Percentiles rank a stretch among this genome's conserved stretches.
These are phyloP conservation scores for Eilema caniola DNA, from an alignment of 2,888 invertebrate species.

Conservation along the genomic window DNA sequence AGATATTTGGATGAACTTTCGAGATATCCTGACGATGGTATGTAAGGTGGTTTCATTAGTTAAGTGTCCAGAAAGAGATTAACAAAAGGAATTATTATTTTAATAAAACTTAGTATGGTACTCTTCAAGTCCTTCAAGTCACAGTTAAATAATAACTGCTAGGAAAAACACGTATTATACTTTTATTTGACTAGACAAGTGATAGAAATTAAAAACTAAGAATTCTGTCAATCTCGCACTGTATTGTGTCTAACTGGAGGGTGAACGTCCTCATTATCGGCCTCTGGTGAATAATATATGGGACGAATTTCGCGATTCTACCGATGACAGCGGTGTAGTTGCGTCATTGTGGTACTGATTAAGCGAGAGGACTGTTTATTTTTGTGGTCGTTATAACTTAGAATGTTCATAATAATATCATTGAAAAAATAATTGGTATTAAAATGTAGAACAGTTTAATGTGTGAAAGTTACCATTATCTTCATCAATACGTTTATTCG, in stretches of 20 bases:
- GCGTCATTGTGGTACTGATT: constrained; percentile 52
- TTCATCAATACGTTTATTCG: background rate
- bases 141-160: background rate
- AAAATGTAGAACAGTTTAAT: background rate
- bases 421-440: background rate
- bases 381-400: constrained; percentile 3
- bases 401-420: background rate
- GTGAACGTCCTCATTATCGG: constrained; percentile 80
- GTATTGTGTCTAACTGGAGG: constrained; percentile 69
- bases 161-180: background rate
- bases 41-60: constrained; percentile 17
- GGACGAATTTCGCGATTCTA: constrained; percentile 76
- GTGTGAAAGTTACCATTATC: background rate
- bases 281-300: constrained; percentile 81
- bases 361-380: constrained; percentile 10
- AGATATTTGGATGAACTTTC: constrained; percentile 28
- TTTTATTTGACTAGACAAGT: background rate
- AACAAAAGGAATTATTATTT: background rate
- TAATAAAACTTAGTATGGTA: background rate
- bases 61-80: constrained; percentile 5
- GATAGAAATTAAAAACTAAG: constrained; percentile 21
- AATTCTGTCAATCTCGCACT: constrained; percentile 54
- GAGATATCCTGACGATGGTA: constrained; percentile 21
- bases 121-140: background rate
- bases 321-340: constrained; percentile 66